Evolutionary conservation across 2,113 vertebrate species (phyloP).

Genomic region (Actenoides hombroni): DNA sequence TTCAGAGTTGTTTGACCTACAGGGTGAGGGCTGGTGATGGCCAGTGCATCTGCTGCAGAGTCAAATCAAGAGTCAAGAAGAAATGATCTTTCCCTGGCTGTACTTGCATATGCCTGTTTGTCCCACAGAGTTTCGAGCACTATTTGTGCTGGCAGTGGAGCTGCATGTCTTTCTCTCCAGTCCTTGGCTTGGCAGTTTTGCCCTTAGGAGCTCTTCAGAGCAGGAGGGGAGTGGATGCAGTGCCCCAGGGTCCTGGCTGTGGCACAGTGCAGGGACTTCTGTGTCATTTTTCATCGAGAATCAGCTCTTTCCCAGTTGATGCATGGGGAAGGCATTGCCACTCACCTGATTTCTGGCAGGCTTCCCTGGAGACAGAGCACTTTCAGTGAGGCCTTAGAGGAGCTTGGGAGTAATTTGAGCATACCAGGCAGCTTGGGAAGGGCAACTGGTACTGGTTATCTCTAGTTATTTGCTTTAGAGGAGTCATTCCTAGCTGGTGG

Average conservation of each 20-base stretch:
- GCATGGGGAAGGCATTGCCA: neutral
- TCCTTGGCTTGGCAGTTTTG: neutral
- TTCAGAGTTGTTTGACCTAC: neutral
- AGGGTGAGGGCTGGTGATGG: neutral
- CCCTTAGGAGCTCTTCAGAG: neutral
- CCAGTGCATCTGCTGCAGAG: neutral
- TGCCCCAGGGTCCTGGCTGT: neutral
- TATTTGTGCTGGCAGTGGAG: neutral
- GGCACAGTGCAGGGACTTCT: neutral
- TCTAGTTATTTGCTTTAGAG: neutral
- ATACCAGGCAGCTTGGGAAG: neutral
- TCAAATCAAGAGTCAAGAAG: neutral
- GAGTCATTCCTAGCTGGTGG: neutral
- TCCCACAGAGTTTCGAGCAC: neutral
- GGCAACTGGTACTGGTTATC: neutral
- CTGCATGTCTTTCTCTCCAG: fast-evolving
- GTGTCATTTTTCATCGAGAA: neutral
- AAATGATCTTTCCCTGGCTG: neutral
- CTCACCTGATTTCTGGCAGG: neutral
- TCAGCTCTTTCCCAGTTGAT: neutral
- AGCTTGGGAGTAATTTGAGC: neutral
- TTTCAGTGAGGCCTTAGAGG: neutral
- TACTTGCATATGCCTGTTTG: neutral
- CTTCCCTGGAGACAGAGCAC: neutral
- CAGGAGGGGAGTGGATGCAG: neutral